phyloP scores from a whole-genome alignment of 2,888 invertebrate species.

The Metopia argyrocephala region DNA sequence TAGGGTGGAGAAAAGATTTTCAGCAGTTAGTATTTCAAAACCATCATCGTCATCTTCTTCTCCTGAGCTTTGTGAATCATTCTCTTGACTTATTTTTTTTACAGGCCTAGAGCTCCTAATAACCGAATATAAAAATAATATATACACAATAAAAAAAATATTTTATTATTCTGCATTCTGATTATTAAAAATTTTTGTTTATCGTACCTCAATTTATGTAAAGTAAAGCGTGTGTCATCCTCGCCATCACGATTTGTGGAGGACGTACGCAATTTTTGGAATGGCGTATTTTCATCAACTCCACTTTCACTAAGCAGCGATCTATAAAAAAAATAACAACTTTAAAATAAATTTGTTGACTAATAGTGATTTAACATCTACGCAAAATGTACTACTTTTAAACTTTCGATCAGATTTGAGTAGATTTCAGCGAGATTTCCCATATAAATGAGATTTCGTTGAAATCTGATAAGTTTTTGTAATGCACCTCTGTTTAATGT shows the following conservation, averaged over 20 bases:
- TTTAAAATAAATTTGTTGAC: too few species aligned
- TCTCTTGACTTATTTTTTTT: slow-evolving; percentile 81
- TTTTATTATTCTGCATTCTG: too few species aligned
- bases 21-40: slow-evolving; percentile 93
- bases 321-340: slow-evolving; percentile 75
- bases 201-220: slow-evolving; percentile 83
- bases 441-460: too few species aligned
- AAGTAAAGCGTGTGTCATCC: slow-evolving; percentile 80
- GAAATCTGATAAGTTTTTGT: too few species aligned
- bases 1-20: slow-evolving; percentile 92
- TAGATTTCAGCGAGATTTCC: too few species aligned
- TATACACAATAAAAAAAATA: too few species aligned
- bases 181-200: not conserved
- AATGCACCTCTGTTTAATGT: too few species aligned
- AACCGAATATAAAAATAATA: too few species aligned
- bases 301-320: slow-evolving; percentile 84
- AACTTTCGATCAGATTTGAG: too few species aligned
- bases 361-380: too few species aligned
- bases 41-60: slow-evolving; percentile 92
- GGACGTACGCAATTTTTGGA: slow-evolving; percentile 81
- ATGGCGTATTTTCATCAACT: slow-evolving; percentile 82
- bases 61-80: slow-evolving; percentile 92
- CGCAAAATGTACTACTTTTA: too few species aligned
- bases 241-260: slow-evolving; percentile 82
- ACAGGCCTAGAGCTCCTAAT: slow-evolving; percentile 84